These are phyloP conservation scores for Characodon lateralis DNA, from an alignment of 2,797 vertebrate genomes.

Conservation along the genomic window DNA sequence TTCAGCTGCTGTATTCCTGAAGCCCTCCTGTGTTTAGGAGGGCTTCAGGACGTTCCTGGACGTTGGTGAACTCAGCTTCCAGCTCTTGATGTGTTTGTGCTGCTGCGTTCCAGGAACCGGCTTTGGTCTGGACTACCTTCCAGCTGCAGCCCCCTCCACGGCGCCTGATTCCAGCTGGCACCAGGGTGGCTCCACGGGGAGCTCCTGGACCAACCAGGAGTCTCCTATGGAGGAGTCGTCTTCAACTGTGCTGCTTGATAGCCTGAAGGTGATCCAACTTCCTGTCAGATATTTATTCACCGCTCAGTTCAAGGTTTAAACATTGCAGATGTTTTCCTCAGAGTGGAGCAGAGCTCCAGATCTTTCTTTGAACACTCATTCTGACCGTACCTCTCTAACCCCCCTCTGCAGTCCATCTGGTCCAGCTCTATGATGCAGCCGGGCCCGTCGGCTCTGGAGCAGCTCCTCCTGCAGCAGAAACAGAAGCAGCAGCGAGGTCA, in stretches of 20 bases:
- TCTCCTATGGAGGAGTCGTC: conserved; percentile 91
- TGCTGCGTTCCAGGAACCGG: conserved; percentile 74
- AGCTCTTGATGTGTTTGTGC: not conserved
- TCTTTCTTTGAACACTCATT: no score
- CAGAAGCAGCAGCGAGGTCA: conserved; percentile 98
- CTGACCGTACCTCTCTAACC: not conserved
- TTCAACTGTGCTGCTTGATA: conserved; percentile 93
- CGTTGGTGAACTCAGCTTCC: no score
- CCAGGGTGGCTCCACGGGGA: conserved; percentile 82
- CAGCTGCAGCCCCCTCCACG: conserved; percentile 79
- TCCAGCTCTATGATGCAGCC: conserved; percentile 99
- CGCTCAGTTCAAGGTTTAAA: no score
- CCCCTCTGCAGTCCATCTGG: conserved; percentile 91
- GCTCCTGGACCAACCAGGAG: conserved; percentile 92
- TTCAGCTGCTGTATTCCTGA: no score
- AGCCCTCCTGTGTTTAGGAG: no score
- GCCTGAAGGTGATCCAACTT: conserved; percentile 87
- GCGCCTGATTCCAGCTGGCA: conserved; percentile 93
- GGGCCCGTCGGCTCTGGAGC: conserved; percentile 98
- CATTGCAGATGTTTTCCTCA: no score
- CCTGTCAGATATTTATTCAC: no score
- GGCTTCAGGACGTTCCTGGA: no score
- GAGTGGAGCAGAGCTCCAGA: no score
- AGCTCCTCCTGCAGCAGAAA: conserved; percentile 98
- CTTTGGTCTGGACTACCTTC: conserved; percentile 94